Evolutionary conservation across 2,113 vertebrate genomes (phyloP).

Genomic region (Oncorhynchus keta): DNA sequence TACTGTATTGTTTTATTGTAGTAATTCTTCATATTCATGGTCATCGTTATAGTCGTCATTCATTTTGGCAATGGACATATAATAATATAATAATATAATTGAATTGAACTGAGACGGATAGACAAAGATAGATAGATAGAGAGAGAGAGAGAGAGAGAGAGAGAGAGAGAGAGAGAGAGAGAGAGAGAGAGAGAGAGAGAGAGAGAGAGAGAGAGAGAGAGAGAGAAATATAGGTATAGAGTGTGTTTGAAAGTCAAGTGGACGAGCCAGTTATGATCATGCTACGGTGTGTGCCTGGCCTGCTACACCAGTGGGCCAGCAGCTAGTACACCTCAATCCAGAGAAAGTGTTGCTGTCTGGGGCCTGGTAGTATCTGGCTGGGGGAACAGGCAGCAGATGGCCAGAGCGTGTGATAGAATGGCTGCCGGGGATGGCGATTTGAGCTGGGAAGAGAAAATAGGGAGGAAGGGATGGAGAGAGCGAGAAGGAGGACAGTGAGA

Average conservation of each 20-base stretch:
- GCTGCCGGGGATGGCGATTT: not conserved
- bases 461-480: not conserved
- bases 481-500: not conserved
- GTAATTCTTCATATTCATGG: too few species aligned
- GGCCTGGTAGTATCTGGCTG: conserved; percentile 18
- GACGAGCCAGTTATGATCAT: not conserved
- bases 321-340: not conserved
- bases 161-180: not conserved
- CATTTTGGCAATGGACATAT: too few species aligned
- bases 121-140: not conserved
- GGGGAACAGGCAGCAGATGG: conserved; percentile 28
- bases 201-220: not conserved
- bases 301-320: not conserved
- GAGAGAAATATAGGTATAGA: not conserved
- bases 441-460: not conserved
- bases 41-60: too few species aligned
- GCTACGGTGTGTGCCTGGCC: not conserved
- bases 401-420: conserved; percentile 11
- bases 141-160: not conserved
- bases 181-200: not conserved
- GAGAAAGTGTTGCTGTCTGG: conserved; percentile 26
- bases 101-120: not conserved
- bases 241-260: not conserved
- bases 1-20: too few species aligned
- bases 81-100: too few species aligned